Evolutionary conservation across 2,797 vertebrate species (phyloP).

Genomic region (Lycodopsis pacificus): DNA sequence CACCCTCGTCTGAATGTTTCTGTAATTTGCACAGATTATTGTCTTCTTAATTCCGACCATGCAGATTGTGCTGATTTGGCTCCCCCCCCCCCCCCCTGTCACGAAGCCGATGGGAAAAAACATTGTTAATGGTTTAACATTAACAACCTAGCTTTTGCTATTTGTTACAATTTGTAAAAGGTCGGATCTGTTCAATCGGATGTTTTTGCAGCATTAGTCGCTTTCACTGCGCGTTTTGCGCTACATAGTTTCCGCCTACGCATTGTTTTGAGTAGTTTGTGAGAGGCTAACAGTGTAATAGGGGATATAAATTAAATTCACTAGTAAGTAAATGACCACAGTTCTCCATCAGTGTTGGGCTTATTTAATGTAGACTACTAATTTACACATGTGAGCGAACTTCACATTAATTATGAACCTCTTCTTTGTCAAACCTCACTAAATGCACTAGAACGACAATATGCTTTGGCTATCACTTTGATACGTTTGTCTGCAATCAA

Average conservation of each 20-base stretch:
- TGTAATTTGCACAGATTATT: conserved; percentile 43
- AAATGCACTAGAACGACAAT: neutral
- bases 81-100: conserved; percentile 33
- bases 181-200: conserved; percentile 17
- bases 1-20: conserved; percentile 26
- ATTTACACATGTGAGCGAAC: neutral
- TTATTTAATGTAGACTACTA: neutral
- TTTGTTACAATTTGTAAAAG: neutral
- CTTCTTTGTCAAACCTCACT: neutral
- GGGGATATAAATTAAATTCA: conserved; percentile 13
- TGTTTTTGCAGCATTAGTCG: conserved; percentile 32
- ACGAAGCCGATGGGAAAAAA: conserved; percentile 23
- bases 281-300: neutral
- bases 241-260: conserved; percentile 27
- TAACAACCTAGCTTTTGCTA: neutral
- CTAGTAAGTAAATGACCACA: conserved; percentile 1
- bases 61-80: conserved; percentile 51
- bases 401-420: neutral
- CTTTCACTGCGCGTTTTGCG: conserved; percentile 15
- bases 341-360: neutral
- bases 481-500: neutral
- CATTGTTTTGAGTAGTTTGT: conserved; percentile 13
- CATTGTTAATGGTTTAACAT: conserved; percentile 17
- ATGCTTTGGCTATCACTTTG: neutral
- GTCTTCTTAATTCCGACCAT: conserved; percentile 2